phyloP scores from a whole-genome alignment of 2,797 vertebrate genomes.

The Centropyge bicolor region DNA sequence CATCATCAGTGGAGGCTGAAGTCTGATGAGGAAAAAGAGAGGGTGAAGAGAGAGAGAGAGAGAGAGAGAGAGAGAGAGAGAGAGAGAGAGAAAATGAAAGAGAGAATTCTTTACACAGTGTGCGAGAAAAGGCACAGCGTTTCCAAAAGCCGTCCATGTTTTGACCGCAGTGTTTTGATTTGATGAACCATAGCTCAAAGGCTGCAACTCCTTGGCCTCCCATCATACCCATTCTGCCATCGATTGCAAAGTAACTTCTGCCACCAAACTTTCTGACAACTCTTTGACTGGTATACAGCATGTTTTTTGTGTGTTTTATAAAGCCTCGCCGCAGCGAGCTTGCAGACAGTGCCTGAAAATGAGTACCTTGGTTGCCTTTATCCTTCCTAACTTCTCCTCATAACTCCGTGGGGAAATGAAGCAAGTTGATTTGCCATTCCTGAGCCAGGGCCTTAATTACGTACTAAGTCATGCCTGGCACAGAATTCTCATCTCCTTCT shows the following conservation, averaged over 20 bases:
- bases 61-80: slow-evolving; percentile 23
- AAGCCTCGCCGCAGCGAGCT: slow-evolving; percentile 34
- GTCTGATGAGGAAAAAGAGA: slow-evolving; percentile 82
- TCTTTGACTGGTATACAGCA: slow-evolving; percentile 11
- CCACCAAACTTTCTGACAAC: slow-evolving; percentile 47
- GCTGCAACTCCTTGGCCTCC: slow-evolving; percentile 48
- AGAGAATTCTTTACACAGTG: slow-evolving; percentile 63
- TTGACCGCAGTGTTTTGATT: slow-evolving; percentile 74
- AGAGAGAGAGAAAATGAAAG: slow-evolving; percentile 66
- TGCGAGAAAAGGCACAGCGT: slow-evolving; percentile 57
- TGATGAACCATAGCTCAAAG: slow-evolving; percentile 68
- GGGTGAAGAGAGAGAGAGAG: slow-evolving; percentile 57
- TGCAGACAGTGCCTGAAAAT: slow-evolving; percentile 47
- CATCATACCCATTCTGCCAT: slow-evolving; percentile 48
- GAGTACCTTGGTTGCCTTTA: slow-evolving; percentile 76
- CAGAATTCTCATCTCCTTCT: slow-evolving; percentile 84
- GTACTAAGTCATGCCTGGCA: slow-evolving; percentile 87
- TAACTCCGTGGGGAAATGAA: slow-evolving; percentile 80
- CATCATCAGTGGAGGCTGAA: slow-evolving; percentile 84
- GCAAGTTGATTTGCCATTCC: slow-evolving; percentile 84
- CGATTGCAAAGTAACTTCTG: slow-evolving; percentile 57
- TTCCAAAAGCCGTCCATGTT: slow-evolving; percentile 72
- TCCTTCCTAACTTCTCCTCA: slow-evolving; percentile 78
- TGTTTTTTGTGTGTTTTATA: slow-evolving; percentile 35
- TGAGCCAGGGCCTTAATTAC: slow-evolving; percentile 85